Evolutionary conservation across 2,888 invertebrate genomes (phyloP), one percentile per base, ranked within the genome.

Genomic region (Cataglyphis rosenhaueri): DNA sequence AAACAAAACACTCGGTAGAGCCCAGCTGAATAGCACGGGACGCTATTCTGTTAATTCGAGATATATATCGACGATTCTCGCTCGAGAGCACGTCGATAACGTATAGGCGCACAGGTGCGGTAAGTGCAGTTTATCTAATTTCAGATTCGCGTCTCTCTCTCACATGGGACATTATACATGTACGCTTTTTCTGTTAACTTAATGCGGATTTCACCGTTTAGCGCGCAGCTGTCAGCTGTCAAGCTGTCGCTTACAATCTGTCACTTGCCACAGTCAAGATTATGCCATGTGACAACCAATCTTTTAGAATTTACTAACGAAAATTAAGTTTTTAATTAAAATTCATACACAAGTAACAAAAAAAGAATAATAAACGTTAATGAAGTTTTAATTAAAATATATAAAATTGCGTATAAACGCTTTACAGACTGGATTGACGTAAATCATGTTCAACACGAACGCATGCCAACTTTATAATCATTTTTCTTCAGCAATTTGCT

Each of bases 201-300:
- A 79, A 79, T 71, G 59, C 59, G 78, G 78, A 79, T 71, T 59
- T 48, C 78, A 44, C 21, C 12, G 44, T 32, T 32, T 32, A 57
- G 57, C 71, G 78, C 78, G 78, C 78, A 78, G 44, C 78, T 57
- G 71, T 70, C 78, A 57, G 70, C 21, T 57, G 59, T 78, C 78
- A 70, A 59, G 32, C 71, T 70, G 78, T 79, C 71, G 73, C 41
- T 71, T 44, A 38, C 44, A 25, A 71, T 64, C 55, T 59, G 78
- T 71, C 78, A 59, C 59, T 79, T 9, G 71, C 59, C 75, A 4
- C n/a, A 32, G 32, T 32, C 48, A 71, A 59, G 59, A 79, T 71
- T 57, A 10, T 12, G 25, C 44, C 68, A 15, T 41, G 70, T 32
- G 73, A 57, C 59, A 44, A 70, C 55, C 59, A 21, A 79, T 71